A percentile compares a stretch with the other conserved stretches of the same genome.
phyloP scores from a whole-genome alignment of 2,888 invertebrate species.

The Leptinotarsa juncta region DNA sequence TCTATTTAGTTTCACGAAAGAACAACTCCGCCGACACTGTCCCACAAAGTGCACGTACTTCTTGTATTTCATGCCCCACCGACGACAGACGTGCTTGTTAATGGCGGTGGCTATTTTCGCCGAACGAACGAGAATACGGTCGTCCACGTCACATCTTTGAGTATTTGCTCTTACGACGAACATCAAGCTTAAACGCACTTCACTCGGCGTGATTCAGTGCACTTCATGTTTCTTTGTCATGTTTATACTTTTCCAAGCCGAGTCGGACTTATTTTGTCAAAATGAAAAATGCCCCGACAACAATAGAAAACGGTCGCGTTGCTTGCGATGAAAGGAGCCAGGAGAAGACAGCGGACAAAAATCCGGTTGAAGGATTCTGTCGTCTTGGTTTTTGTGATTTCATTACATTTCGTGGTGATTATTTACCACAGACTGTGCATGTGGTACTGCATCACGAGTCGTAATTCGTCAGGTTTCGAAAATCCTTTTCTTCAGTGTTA shows the following conservation, averaged over 20 bases:
- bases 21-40: constrained; percentile 14
- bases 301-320: constrained; percentile 31
- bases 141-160: constrained; percentile 31
- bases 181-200: constrained; percentile 41
- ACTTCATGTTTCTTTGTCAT: constrained; percentile 58
- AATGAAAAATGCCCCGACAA: constrained; percentile 38
- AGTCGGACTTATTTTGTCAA: constrained; percentile 56
- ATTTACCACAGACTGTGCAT: background rate
- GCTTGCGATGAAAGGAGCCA: constrained; percentile 21
- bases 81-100: constrained; percentile 49
- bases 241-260: constrained; percentile 56
- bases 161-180: constrained; percentile 39
- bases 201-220: constrained; percentile 56
- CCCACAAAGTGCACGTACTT: constrained; percentile 34
- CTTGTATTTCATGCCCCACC: constrained; percentile 32
- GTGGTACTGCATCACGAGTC: background rate
- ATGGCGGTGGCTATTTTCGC: constrained; percentile 54
- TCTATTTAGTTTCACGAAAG: background rate
- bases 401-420: background rate
- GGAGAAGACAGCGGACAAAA: background rate
- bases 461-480: too few species aligned
- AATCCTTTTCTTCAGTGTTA: too few species aligned
- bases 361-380: background rate
- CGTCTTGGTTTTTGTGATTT: background rate
- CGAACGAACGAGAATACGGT: constrained; percentile 37